Evolutionary conservation across 2,797 vertebrate species (phyloP).

Genomic region (Squalus acanthias): DNA sequence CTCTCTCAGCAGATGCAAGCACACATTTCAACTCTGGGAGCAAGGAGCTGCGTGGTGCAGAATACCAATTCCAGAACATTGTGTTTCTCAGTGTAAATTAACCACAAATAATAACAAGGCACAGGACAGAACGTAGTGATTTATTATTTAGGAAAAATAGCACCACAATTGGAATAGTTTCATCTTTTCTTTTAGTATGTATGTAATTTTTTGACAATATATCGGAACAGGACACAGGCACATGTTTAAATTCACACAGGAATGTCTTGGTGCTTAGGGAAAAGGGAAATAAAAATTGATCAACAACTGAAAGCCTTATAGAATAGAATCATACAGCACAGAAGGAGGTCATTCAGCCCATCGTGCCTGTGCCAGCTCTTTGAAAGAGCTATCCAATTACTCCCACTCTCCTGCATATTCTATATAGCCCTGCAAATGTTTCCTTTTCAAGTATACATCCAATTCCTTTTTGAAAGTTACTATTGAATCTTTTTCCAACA

Average conservation of each 20-base stretch:
- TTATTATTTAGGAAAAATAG: conserved; percentile 22
- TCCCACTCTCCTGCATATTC: background rate
- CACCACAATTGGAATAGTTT: background rate
- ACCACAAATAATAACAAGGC: background rate
- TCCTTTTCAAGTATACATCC: background rate
- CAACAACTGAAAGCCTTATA: background rate
- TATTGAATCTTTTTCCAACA: background rate
- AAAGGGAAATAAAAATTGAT: background rate
- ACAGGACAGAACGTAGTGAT: background rate
- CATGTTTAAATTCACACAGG: background rate
- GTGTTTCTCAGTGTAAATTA: background rate
- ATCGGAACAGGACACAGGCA: background rate
- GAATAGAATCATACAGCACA: background rate
- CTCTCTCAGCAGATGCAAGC: background rate
- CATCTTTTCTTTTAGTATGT: background rate
- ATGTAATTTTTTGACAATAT: background rate
- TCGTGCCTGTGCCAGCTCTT: background rate
- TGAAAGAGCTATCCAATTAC: background rate
- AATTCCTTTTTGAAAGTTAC: background rate
- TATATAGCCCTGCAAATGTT: background rate
- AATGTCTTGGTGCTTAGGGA: background rate
- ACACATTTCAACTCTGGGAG: background rate
- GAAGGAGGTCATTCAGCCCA: background rate
- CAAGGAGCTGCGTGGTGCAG: background rate
- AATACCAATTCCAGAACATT: conserved; percentile 1